These are phyloP conservation scores for Uloborus plumipes DNA, from an alignment of 2,888 invertebrate genomes.

Conservation along the genomic window DNA sequence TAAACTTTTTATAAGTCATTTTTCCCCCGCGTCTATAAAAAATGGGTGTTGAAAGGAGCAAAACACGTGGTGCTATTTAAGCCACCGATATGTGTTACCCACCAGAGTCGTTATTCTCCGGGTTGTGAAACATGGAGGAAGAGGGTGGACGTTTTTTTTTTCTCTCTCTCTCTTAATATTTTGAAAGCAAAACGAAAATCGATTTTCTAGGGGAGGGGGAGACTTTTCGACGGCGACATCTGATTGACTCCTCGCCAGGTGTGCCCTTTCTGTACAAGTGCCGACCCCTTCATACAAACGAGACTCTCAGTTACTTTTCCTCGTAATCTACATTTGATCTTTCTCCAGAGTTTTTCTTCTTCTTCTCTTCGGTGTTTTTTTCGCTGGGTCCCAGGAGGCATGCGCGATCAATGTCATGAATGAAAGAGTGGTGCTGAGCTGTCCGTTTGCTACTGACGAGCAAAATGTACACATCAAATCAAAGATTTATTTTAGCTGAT, in stretches of 20 bases:
- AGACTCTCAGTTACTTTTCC: constrained; percentile 39
- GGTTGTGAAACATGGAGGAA: background rate
- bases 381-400: constrained; percentile 15
- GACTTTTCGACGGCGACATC: constrained; percentile 28
- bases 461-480: too few species aligned
- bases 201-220: constrained; percentile 21
- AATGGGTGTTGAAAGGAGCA: constrained; percentile 7
- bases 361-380: constrained; percentile 10
- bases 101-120: constrained; percentile 21
- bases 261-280: constrained; percentile 23
- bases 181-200: constrained; percentile 55
- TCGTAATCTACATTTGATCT: constrained; percentile 59
- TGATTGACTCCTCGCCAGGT: constrained; percentile 63
- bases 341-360: constrained; percentile 1
- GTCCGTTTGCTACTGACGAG: too few species aligned
- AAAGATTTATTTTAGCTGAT: too few species aligned
- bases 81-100: constrained; percentile 24
- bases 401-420: constrained; percentile 27
- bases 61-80: constrained; percentile 32
- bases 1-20: background rate
- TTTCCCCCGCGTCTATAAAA: constrained; percentile 3
- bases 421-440: too few species aligned
- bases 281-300: constrained; percentile 32
- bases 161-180: constrained; percentile 18
- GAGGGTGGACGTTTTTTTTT: background rate